Percentiles rank a stretch among this genome's conserved stretches.
These are phyloP conservation scores for Aphrophora alni DNA, from an alignment of 2,888 invertebrate genomes.

Conservation along the genomic window DNA sequence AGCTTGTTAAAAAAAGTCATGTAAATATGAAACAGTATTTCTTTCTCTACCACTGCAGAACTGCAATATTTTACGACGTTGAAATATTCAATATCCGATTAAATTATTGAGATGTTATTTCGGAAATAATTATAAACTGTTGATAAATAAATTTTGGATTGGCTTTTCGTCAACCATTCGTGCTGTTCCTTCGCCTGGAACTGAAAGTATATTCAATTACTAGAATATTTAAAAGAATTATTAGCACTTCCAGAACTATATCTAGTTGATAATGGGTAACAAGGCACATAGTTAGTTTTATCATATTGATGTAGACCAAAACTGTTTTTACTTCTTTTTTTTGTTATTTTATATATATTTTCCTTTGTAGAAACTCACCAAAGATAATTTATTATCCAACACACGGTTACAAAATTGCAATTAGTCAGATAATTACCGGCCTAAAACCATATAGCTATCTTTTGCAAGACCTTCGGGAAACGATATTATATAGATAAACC, in stretches of 20 bases:
- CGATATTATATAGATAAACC: background rate
- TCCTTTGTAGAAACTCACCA: background rate
- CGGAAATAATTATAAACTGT: too few species aligned
- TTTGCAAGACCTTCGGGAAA: background rate
- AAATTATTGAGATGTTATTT: too few species aligned
- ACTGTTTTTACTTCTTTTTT: background rate
- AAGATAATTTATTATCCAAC: background rate
- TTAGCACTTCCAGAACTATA: background rate
- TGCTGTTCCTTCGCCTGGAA: too few species aligned
- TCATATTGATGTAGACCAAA: background rate
- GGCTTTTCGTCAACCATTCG: too few species aligned
- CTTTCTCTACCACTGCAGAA: too few species aligned
- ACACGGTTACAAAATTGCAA: background rate
- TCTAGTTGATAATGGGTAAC: background rate
- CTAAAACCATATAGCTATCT: background rate
- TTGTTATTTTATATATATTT: background rate
- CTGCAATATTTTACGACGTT: too few species aligned
- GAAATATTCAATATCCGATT: too few species aligned
- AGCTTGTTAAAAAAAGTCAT: too few species aligned
- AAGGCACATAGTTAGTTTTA: background rate
- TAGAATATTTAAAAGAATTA: too few species aligned
- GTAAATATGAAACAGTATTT: too few species aligned
- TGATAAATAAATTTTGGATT: too few species aligned
- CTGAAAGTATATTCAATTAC: too few species aligned
- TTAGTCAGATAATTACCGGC: background rate